A percentile compares a stretch with the other conserved stretches of the same genome.
Evolutionary conservation across 2,797 vertebrate species (phyloP).

Genomic region (Melanotaenia trifasciata): DNA sequence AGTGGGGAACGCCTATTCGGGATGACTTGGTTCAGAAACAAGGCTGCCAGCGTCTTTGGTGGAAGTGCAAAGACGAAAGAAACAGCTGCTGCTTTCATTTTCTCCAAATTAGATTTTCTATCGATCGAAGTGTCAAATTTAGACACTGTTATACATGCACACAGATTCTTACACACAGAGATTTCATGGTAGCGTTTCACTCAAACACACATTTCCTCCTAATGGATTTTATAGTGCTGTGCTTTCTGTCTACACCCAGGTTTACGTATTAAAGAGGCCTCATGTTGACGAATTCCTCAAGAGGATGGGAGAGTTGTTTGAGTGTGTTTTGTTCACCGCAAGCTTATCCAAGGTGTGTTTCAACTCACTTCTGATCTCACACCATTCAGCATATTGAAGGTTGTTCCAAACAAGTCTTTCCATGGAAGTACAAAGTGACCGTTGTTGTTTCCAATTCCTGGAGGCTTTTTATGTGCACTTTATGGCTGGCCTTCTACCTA

Average conservation of each 20-base stretch:
- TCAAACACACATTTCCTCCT: background rate
- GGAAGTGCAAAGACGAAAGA: background rate
- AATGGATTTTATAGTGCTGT: background rate
- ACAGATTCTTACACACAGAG: background rate
- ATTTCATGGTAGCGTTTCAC: background rate
- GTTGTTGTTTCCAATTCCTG: slow-evolving; percentile 21
- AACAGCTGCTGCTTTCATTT: background rate
- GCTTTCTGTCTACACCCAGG: slow-evolving; percentile 76
- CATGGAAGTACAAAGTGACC: background rate
- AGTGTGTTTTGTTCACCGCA: slow-evolving; percentile 97
- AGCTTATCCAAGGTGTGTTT: slow-evolving; percentile 94
- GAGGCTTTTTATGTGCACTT: slow-evolving; percentile 16
- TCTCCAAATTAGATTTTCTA: background rate
- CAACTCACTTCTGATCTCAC: background rate
- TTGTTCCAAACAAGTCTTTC: background rate
- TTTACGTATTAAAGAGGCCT: slow-evolving; percentile 95
- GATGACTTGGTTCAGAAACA: slow-evolving; percentile 95
- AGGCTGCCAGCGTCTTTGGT: slow-evolving; percentile 72
- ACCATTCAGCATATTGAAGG: background rate
- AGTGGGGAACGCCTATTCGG: slow-evolving; percentile 91
- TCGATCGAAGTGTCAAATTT: background rate
- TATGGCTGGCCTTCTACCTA: slow-evolving; percentile 17
- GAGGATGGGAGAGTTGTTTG: slow-evolving; percentile 96
- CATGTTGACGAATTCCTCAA: slow-evolving; percentile 95
- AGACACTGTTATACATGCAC: background rate